phyloP scores from a whole-genome alignment of 2,888 invertebrate genomes.

The Rhamphomyia laevipes region DNA sequence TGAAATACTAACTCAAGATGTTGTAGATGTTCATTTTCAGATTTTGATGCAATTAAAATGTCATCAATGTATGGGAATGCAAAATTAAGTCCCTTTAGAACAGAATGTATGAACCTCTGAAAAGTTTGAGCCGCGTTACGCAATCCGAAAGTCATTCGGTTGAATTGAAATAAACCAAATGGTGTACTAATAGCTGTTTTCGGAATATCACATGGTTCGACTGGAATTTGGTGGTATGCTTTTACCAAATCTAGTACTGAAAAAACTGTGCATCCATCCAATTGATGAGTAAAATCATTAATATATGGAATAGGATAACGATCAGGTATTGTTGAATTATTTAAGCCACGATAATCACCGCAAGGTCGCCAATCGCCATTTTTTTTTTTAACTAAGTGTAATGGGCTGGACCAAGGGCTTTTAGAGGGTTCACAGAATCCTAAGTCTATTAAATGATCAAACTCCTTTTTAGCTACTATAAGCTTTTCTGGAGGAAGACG shows the following conservation, averaged over 20 bases:
- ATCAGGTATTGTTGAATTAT: slow-evolving; percentile 6
- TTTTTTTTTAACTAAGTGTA: not conserved
- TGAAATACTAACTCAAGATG: slow-evolving; percentile 15
- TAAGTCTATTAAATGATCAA: not conserved
- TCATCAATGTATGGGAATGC: slow-evolving; percentile 18
- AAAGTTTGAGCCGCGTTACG: slow-evolving; percentile 27
- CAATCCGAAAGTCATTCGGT: slow-evolving; percentile 28
- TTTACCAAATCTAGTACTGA: slow-evolving; percentile 14
- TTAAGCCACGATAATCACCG: slow-evolving; percentile 11
- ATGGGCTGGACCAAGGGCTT: not conserved
- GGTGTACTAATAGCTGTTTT: slow-evolving; percentile 23
- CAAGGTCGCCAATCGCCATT: not conserved
- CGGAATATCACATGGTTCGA: slow-evolving; percentile 9
- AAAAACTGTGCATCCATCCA: slow-evolving; percentile 13
- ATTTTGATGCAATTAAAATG: slow-evolving; percentile 10
- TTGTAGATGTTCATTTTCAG: slow-evolving; percentile 9
- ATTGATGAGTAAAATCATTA: slow-evolving; percentile 4
- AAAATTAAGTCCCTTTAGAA: slow-evolving; percentile 19
- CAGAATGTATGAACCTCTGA: slow-evolving; percentile 24
- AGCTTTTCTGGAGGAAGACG: not conserved
- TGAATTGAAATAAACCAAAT: slow-evolving; percentile 11
- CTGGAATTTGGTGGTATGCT: slow-evolving; percentile 9
- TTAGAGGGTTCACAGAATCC: not conserved
- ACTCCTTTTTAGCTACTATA: not conserved
- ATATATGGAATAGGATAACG: slow-evolving; percentile 8